Conservation (phyloP, 2,797 vertebrate species). For the Chelmon rostratus region DNA sequence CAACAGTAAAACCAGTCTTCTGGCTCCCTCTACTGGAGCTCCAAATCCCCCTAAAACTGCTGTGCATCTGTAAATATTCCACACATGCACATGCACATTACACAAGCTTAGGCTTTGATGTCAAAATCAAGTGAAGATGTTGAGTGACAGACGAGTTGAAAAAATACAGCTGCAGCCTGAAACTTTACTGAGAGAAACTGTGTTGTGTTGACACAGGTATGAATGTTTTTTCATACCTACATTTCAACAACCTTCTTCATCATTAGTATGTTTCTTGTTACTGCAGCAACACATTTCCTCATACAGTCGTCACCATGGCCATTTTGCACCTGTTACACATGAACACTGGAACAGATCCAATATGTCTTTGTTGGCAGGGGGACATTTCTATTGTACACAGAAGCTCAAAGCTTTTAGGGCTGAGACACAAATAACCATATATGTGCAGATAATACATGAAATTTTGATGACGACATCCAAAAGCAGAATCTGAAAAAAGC, state of each 20-base stretch:
- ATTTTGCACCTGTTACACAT: slow-evolving; percentile 1
- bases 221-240: neutral
- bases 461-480: neutral
- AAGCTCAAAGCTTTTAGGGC: neutral
- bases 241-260: slow-evolving; percentile 4
- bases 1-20: slow-evolving; percentile 15
- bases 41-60: neutral
- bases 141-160: neutral
- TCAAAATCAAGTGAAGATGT: neutral
- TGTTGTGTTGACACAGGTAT: neutral
- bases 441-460: neutral
- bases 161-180: neutral
- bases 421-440: neutral
- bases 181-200: neutral
- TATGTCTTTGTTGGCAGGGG: neutral
- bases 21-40: slow-evolving; percentile 74
- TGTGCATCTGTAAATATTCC: neutral
- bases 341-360: neutral
- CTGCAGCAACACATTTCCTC: slow-evolving; percentile 1
- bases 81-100: neutral
- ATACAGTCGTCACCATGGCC: neutral
- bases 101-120: too few species aligned
- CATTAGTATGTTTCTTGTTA: neutral
- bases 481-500: neutral
- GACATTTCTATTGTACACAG: neutral